Percentiles rank a stretch among this genome's conserved stretches.
Evolutionary conservation across 2,797 vertebrate species (phyloP).

Genomic region (Sebastes hubbsi): DNA sequence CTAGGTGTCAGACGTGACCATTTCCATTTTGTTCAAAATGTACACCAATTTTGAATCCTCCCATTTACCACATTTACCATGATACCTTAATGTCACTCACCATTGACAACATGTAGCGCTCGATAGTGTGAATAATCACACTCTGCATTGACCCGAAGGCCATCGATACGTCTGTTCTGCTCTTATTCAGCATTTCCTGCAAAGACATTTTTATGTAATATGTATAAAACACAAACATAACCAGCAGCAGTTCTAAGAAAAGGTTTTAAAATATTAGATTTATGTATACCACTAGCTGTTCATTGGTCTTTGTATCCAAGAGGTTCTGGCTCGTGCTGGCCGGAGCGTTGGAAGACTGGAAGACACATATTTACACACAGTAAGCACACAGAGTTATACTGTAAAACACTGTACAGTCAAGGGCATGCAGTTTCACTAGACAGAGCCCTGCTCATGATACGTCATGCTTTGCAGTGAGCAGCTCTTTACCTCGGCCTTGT

Average conservation of each 20-base stretch:
- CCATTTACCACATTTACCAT: not conserved
- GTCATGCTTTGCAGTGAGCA: not conserved
- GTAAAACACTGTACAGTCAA: not conserved
- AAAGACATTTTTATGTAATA: not conserved
- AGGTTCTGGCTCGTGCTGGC: not conserved
- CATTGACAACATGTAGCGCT: constrained; percentile 48
- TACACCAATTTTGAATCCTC: not conserved
- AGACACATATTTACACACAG: not conserved
- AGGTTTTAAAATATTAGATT: not conserved
- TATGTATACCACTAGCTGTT: constrained; percentile 72
- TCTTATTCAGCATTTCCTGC: constrained; percentile 67
- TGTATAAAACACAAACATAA: not conserved
- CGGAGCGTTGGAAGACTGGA: not conserved
- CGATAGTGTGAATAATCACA: not conserved
- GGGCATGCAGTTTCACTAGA: not conserved
- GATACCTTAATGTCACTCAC: constrained; percentile 57
- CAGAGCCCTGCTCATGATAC: not conserved
- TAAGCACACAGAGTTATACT: not conserved
- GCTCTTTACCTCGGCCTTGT: constrained; percentile 90
- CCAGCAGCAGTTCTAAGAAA: not conserved
- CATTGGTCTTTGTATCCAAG: constrained; percentile 55
- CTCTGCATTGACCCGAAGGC: constrained; percentile 44
- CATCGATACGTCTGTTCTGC: constrained; percentile 27
- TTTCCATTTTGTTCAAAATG: not conserved
- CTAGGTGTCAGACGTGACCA: not conserved